Evolutionary conservation across 2,888 invertebrate genomes (phyloP), one percentile per base, ranked within the genome.

Genomic region (Dryococelus australis): DNA sequence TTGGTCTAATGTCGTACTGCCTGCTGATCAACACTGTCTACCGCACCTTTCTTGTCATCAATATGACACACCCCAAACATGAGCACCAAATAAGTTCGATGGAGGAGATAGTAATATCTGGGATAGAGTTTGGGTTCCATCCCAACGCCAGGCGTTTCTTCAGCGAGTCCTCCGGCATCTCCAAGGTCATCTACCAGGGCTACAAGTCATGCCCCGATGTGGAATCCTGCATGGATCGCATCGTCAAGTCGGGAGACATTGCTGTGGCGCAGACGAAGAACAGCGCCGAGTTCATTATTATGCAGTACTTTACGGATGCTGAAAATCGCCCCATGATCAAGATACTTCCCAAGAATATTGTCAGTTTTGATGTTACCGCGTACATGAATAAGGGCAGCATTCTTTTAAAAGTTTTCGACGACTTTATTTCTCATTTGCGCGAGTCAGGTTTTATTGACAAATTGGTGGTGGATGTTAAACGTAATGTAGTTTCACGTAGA

Each of bases 41-140:
- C 20, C 87, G 85, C 43, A 85, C 87, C 20, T 85, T 80, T 26
- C 87, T 87, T 26, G 85, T 85, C n/a, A 85, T 27, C 51, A 81
- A 80, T 80, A 65, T 87, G 20, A 87, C 53, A 10, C 85, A 87
- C 43, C 87, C 87, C 2, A 81, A 81, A 24, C 43, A 47, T 1
- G 85, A 85, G 26, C 80, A 51, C 13, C 87, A 85, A n/a, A 51
- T 87, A 13, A 43, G 85, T 20, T 85, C 85, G 6, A 81, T 53
- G n/a, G 85, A 87, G 35, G 87, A 87, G 28, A 81, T 87, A 43
- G 28, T 87, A 12, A n/a, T 10, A 24, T 87, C 87, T n/a, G 85
- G 85, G 4, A 79, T 87, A 24, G 47, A 24, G 6, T 87, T 65
- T 24, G 87, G 87, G 20, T 85, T 87, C 47, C 87, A 83, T 27